Conservation (phyloP, 2,888 invertebrate species). For the Volucella inflata region DNA sequence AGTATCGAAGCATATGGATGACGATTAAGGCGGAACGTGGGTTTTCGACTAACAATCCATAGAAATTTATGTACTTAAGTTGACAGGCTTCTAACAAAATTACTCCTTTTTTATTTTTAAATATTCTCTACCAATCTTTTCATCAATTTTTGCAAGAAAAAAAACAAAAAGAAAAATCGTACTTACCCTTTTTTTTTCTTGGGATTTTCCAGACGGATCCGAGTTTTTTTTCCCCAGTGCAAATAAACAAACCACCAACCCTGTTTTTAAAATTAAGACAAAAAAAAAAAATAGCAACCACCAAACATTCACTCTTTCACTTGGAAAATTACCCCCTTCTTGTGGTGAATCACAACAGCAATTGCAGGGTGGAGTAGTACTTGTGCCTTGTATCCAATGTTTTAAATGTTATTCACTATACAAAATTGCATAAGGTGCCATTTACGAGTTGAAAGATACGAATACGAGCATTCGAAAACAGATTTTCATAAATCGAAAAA, state of each 20-base stretch:
- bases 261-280: background rate
- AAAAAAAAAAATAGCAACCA: constrained; percentile 6
- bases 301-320: constrained; percentile 27
- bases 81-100: too few species aligned
- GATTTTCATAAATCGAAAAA: constrained; percentile 8
- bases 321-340: constrained; percentile 43
- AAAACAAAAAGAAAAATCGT: too few species aligned
- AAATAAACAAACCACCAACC: constrained; percentile 39
- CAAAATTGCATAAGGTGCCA: constrained; percentile 33
- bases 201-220: too few species aligned
- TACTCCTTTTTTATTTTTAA: too few species aligned
- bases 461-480: constrained; percentile 13
- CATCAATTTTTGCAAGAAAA: too few species aligned
- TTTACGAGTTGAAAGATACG: constrained; percentile 6
- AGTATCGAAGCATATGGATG: constrained; percentile 56
- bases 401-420: constrained; percentile 41
- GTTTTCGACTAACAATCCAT: too few species aligned
- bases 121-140: too few species aligned
- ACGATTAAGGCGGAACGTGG: background rate
- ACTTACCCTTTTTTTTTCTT: too few species aligned
- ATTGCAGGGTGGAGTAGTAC: constrained; percentile 27
- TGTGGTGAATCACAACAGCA: constrained; percentile 47
- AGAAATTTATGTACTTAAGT: too few species aligned
- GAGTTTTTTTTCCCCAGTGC: background rate
- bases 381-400: constrained; percentile 40